Evolutionary conservation across 35 echinoderm and acorn worm genomes (phyloP).

Genomic region (Apostichopus parvimensis): DNA sequence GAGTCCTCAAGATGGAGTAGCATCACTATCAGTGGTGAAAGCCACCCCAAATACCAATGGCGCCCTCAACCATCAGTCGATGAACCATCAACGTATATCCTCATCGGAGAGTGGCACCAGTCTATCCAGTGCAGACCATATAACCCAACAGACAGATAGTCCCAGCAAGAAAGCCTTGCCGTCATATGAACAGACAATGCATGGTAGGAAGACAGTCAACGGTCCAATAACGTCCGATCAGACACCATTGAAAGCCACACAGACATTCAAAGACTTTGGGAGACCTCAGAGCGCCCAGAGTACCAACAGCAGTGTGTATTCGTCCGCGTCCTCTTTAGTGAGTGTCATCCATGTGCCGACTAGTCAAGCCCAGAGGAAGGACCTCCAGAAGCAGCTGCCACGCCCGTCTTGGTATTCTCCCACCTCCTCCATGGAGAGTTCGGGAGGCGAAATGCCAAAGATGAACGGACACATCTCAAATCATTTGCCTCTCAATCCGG

Average conservation of each 20-base stretch:
- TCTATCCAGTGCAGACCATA: background rate
- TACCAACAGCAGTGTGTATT: constrained; percentile 86
- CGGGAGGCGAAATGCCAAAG: constrained; percentile 1
- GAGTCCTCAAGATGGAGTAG: constrained; percentile 30
- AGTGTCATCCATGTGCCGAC: constrained; percentile 87
- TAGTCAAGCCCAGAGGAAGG: background rate
- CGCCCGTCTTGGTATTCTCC: constrained; percentile 43
- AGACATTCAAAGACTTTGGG: background rate
- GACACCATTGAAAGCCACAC: background rate
- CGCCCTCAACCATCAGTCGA: background rate
- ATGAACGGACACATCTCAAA: constrained; percentile 43
- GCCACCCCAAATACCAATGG: background rate
- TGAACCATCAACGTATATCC: constrained; percentile 12
- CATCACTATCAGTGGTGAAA: background rate
- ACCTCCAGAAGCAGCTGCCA: constrained; percentile 23
- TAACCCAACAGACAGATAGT: background rate
- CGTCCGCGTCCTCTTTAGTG: constrained; percentile 83
- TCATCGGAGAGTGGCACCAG: constrained; percentile 35
- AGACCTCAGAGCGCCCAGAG: constrained; percentile 77
- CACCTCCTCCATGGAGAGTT: constrained; percentile 41
- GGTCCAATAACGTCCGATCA: constrained; percentile 11
- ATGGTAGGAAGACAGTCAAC: background rate
- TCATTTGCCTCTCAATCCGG: background rate
- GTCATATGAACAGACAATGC: constrained; percentile 46
- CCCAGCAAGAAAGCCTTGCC: constrained; percentile 26